phyloP scores from a whole-genome alignment of 2,797 vertebrate genomes.

The Argya squamiceps region DNA sequence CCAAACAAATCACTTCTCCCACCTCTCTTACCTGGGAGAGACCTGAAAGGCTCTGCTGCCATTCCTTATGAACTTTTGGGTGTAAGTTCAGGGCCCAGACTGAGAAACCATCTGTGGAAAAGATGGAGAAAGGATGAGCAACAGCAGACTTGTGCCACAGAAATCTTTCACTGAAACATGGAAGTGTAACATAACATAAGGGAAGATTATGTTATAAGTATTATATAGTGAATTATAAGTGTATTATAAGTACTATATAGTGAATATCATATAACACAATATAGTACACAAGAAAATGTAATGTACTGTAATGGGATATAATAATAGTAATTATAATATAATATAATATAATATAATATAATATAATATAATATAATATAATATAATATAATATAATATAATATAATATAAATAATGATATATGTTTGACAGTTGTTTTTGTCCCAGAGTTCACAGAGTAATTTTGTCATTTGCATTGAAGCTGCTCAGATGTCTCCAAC shows the following conservation, averaged over 20 bases:
- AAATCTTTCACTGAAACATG: background rate
- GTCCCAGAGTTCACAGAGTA: background rate
- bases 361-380: background rate
- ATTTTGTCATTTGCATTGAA: background rate
- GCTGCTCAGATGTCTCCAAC: background rate
- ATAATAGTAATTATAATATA: background rate
- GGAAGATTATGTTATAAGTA: background rate
- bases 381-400: background rate
- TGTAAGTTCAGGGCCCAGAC: background rate
- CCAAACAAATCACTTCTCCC: background rate
- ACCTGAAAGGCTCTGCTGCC: background rate
- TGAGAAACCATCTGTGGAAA: background rate
- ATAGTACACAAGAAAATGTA: background rate
- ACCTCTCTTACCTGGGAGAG: background rate
- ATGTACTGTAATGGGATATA: background rate
- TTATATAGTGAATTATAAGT: too few species aligned
- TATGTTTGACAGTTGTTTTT: background rate
- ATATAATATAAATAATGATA: too few species aligned
- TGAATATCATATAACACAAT: too few species aligned
- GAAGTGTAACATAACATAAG: rapidly evolving
- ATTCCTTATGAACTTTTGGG: background rate
- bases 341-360: too few species aligned
- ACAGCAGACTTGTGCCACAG: background rate
- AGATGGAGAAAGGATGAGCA: background rate
- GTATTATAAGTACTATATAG: too few species aligned